These are phyloP conservation scores for Lasioglossum calceatum DNA, from an alignment of 2,888 invertebrate species.

Conservation along the genomic window DNA sequence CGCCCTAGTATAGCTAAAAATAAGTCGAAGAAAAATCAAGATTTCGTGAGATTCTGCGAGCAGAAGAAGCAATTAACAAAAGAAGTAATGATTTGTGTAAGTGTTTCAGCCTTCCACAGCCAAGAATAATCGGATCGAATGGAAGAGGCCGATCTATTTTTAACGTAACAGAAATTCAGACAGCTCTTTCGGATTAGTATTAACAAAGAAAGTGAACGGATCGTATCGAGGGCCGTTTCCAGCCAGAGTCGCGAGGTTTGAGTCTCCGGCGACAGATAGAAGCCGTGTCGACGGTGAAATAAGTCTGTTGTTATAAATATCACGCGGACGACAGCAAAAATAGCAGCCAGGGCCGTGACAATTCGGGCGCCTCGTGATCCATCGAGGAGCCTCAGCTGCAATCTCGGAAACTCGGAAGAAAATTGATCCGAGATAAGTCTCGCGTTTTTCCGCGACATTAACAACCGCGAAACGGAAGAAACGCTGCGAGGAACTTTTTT, in stretches of 20 bases:
- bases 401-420: background rate
- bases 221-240: slow-evolving; percentile 31
- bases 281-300: slow-evolving; percentile 60
- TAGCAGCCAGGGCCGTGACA: slow-evolving; percentile 80
- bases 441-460: background rate
- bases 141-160: background rate
- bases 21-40: background rate
- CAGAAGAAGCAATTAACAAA: too few relatives aligned
- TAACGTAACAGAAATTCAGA: background rate
- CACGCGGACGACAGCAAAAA: slow-evolving; percentile 78
- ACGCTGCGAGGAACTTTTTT: background rate
- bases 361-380: slow-evolving; percentile 42
- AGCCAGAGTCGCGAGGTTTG: slow-evolving; percentile 54
- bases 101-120: background rate
- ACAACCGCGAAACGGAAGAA: background rate
- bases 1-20: background rate
- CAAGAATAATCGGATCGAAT: background rate
- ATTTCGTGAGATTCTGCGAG: background rate
- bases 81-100: background rate
- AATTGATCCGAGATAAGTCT: background rate
- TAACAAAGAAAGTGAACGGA: background rate
- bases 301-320: slow-evolving; percentile 78
- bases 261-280: slow-evolving; percentile 54
- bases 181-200: background rate
- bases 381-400: background rate